Evolutionary conservation across 2,888 invertebrate genomes (phyloP).

Genomic region (Synergus laeviventris): DNA sequence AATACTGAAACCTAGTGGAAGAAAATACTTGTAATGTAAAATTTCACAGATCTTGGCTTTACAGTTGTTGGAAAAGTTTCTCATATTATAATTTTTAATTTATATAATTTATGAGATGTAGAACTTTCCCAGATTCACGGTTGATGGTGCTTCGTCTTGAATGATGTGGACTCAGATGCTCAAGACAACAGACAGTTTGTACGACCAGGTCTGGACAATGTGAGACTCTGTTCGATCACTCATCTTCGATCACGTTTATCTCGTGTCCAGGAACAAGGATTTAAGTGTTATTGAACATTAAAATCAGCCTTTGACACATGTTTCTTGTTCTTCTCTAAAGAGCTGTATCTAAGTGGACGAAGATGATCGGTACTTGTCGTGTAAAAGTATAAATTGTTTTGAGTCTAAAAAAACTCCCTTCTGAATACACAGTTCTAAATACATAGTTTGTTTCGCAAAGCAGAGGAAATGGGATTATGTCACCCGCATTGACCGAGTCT

Average conservation of each 20-base stretch:
- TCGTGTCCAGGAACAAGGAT: slow-evolving; percentile 7
- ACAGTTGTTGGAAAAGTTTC: neutral
- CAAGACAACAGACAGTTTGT: slow-evolving; percentile 33
- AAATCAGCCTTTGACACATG: slow-evolving; percentile 16
- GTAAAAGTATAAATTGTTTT: neutral
- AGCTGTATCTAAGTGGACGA: slow-evolving; percentile 19
- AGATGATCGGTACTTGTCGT: neutral
- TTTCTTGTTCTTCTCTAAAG: slow-evolving; percentile 35
- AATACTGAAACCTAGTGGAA: neutral
- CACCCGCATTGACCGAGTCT: neutral
- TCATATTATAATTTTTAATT: neutral
- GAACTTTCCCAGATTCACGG: slow-evolving; percentile 10
- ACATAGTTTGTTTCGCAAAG: neutral
- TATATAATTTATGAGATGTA: neutral
- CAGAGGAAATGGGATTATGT: neutral
- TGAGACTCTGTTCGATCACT: slow-evolving; percentile 56
- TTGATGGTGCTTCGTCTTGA: neutral
- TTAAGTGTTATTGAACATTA: slow-evolving; percentile 33
- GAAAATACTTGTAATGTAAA: neutral
- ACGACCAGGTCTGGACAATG: slow-evolving; percentile 55
- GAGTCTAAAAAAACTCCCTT: neutral
- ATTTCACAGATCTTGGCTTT: neutral
- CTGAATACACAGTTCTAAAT: neutral
- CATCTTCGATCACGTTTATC: slow-evolving; percentile 32
- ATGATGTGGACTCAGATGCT: slow-evolving; percentile 29